Evolutionary conservation across 1,140 invertebrate genomes (phyloP).

Genomic region (Arion vulgaris): DNA sequence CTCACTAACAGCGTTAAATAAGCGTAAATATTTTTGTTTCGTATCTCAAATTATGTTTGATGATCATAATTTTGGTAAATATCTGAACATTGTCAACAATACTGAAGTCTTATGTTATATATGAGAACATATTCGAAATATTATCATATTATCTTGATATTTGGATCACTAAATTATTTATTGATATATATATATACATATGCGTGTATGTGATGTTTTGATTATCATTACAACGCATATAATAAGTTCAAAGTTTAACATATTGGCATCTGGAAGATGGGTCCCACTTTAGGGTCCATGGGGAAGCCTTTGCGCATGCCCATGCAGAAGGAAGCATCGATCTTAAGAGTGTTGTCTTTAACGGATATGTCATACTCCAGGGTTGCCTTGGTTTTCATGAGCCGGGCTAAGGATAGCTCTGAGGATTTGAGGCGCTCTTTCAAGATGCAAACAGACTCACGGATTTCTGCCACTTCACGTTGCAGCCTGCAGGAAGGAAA

Average conservation of each 20-base stretch:
- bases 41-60: no score
- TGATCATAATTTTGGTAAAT: no score
- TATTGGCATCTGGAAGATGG: conserved; percentile 72
- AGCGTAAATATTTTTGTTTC: no score
- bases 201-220: no score
- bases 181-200: no score
- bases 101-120: no score
- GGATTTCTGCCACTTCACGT: conserved; percentile 72
- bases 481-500: conserved; percentile 64
- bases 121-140: no score
- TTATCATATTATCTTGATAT: no score
- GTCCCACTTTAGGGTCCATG: conserved; percentile 72
- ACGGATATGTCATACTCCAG: conserved; percentile 90
- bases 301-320: conserved; percentile 86
- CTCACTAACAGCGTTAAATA: no score
- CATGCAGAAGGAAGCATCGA: conserved; percentile 93
- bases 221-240: no score
- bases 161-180: no score
- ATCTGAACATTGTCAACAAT: no score
- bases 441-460: conserved; percentile 70
- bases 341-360: conserved; percentile 91
- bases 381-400: conserved; percentile 85
- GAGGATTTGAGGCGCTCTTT: conserved; percentile 71
- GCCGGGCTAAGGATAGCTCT: conserved; percentile 80
- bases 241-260: conserved; percentile 53